Percentiles rank a stretch among this genome's conserved stretches.
Evolutionary conservation across 2,888 invertebrate species (phyloP).

Genomic region (Darwinula stevensoni): DNA sequence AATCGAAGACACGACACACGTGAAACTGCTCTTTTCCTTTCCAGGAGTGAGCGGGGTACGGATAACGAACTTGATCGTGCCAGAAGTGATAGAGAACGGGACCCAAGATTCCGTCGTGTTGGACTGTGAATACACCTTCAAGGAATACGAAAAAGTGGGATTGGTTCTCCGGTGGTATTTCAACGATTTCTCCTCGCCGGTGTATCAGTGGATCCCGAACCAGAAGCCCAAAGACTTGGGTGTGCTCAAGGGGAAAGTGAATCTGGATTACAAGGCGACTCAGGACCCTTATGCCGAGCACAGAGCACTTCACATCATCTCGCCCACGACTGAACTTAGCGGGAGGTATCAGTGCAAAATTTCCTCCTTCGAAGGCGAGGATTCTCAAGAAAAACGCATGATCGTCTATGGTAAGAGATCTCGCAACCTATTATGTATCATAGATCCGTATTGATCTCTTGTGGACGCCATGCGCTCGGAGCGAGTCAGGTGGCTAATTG

Average conservation of each 20-base stretch:
- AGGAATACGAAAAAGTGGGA: conserved; percentile 21
- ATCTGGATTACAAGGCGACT: conserved; percentile 30
- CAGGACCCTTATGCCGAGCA: conserved; percentile 12
- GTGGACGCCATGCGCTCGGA: too few relatives aligned
- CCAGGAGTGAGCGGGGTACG: too few relatives aligned
- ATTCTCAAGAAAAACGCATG: background rate
- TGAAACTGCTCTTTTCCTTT: too few relatives aligned
- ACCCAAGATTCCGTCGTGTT: conserved; percentile 28
- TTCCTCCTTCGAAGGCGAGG: background rate
- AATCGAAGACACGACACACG: too few relatives aligned
- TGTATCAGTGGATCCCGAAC: conserved; percentile 51
- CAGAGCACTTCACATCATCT: background rate
- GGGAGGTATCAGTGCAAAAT: background rate
- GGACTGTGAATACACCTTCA: conserved; percentile 37
- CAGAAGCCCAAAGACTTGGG: conserved; percentile 23
- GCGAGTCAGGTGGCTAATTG: too few relatives aligned
- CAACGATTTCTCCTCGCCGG: conserved; percentile 28
- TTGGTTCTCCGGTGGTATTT: conserved; percentile 46
- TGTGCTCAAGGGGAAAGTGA: conserved; percentile 23
- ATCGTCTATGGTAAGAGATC: background rate
- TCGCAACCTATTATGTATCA: too few relatives aligned
- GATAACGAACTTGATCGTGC: too few relatives aligned
- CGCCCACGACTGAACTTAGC: background rate
- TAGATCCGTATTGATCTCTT: too few relatives aligned
- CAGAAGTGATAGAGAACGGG: too few relatives aligned